Evolutionary conservation across 2,797 vertebrate genomes (phyloP).

Genomic region (Nothura maculosa): DNA sequence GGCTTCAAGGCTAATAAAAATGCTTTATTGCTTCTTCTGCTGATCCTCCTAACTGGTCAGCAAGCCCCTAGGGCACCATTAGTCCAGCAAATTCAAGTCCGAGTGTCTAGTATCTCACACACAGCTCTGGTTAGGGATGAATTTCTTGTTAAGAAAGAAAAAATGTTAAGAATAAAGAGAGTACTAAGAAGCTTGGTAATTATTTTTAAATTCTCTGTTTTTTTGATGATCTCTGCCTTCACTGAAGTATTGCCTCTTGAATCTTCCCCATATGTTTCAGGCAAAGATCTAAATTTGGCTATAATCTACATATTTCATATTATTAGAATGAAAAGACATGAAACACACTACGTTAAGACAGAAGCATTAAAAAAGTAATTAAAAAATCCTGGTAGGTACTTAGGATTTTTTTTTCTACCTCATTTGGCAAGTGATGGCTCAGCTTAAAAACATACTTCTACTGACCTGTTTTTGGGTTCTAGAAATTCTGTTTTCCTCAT

Average conservation of each 20-base stretch:
- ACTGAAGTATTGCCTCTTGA: background rate
- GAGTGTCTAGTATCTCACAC: slow-evolving; percentile 20
- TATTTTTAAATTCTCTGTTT: background rate
- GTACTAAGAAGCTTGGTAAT: background rate
- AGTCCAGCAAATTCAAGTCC: slow-evolving; percentile 20
- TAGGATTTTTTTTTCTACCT: background rate
- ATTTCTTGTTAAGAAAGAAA: background rate
- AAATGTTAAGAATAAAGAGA: background rate
- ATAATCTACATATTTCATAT: background rate
- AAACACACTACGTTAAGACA: background rate
- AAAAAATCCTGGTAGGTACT: background rate
- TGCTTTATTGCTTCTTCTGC: slow-evolving; percentile 71
- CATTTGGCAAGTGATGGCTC: too few relatives aligned
- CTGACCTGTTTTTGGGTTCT: background rate
- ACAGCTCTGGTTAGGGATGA: background rate
- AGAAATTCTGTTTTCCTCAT: background rate
- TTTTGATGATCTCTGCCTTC: background rate
- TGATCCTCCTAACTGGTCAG: slow-evolving; percentile 63
- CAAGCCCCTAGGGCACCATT: slow-evolving; percentile 52
- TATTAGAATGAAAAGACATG: background rate
- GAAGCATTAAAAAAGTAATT: background rate
- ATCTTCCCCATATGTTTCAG: accelerated
- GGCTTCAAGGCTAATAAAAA: slow-evolving; percentile 75
- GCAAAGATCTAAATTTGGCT: background rate
- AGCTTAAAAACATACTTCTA: background rate